Percentiles rank a stretch among this genome's conserved stretches.
Evolutionary conservation across 1,140 invertebrate species (phyloP).

Genomic region (Potamilus streckersoni): DNA sequence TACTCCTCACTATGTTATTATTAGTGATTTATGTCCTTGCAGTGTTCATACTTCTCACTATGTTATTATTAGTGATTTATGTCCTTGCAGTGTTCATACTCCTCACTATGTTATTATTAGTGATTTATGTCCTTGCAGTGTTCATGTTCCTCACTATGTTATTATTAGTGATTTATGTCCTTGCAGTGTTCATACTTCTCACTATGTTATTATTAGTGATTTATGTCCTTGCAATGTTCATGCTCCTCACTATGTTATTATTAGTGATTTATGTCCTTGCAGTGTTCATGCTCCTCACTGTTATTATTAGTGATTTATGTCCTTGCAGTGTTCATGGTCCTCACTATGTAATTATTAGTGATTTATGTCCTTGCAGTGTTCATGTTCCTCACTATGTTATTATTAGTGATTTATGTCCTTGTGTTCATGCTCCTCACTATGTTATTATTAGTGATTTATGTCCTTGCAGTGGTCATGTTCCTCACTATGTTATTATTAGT

Average conservation of each 20-base stretch:
- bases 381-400: too few species aligned
- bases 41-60: conserved; percentile 69
- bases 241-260: too few species aligned
- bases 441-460: not conserved
- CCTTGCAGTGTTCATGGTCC: conserved; percentile 70
- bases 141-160: too few species aligned
- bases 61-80: not conserved
- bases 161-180: conserved; percentile 11
- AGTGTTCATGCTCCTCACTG: conserved; percentile 67
- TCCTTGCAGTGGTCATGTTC: conserved; percentile 70
- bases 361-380: conserved; percentile 66
- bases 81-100: conserved; percentile 71
- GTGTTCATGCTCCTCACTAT: not conserved
- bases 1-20: conserved; percentile 48
- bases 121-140: conserved; percentile 65
- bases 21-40: conserved; percentile 37
- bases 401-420: conserved; percentile 34
- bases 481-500: not conserved
- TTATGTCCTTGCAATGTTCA: conserved; percentile 67
- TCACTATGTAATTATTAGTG: not conserved
- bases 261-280: conserved; percentile 37
- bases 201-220: not conserved
- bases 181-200: conserved; percentile 70
- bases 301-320: conserved; percentile 6
- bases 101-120: not conserved